phyloP scores from a whole-genome alignment of 2,797 vertebrate genomes.

The Borostomias antarcticus region DNA sequence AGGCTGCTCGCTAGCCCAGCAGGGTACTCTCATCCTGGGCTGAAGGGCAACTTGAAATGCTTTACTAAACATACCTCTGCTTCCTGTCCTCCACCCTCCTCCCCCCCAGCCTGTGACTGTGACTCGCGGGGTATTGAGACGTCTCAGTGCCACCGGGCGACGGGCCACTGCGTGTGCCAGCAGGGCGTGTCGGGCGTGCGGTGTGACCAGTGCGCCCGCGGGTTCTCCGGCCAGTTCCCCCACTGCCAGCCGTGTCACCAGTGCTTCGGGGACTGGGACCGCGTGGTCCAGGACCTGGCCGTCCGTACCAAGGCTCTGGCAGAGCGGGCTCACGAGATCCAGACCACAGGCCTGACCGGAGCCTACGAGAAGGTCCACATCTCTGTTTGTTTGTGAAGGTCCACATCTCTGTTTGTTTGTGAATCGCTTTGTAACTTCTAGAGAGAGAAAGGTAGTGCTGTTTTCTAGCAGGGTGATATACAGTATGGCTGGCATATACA shows the following conservation, averaged over 20 bases:
- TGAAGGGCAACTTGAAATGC: background rate
- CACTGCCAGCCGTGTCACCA: conserved; percentile 92
- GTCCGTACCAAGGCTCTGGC: conserved; percentile 80
- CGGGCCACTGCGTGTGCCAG: conserved; percentile 91
- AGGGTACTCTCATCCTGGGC: too few species aligned
- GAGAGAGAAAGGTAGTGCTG: too few species aligned
- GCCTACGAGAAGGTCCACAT: conserved; percentile 75
- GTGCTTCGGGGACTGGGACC: conserved; percentile 98
- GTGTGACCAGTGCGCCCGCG: conserved; percentile 95
- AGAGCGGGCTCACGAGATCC: conserved; percentile 81
- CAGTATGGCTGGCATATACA: too few species aligned
- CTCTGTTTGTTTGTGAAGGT: background rate
- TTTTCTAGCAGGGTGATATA: too few species aligned
- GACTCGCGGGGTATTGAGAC: conserved; percentile 86
- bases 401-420: background rate
- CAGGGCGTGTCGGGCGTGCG: conserved; percentile 92
- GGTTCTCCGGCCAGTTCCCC: conserved; percentile 91
- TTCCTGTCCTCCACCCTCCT: background rate
- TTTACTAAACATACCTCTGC: background rate
- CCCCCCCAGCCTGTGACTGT: conserved; percentile 87
- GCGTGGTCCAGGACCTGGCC: conserved; percentile 91
- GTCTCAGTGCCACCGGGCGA: conserved; percentile 86
- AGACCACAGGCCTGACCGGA: conserved; percentile 86
- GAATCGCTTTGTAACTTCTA: too few species aligned
- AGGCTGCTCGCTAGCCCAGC: too few species aligned